Evolutionary conservation across 2,888 invertebrate species (phyloP), one percentile per base, ranked within the genome.

Genomic region (Epinotia bilunana): DNA sequence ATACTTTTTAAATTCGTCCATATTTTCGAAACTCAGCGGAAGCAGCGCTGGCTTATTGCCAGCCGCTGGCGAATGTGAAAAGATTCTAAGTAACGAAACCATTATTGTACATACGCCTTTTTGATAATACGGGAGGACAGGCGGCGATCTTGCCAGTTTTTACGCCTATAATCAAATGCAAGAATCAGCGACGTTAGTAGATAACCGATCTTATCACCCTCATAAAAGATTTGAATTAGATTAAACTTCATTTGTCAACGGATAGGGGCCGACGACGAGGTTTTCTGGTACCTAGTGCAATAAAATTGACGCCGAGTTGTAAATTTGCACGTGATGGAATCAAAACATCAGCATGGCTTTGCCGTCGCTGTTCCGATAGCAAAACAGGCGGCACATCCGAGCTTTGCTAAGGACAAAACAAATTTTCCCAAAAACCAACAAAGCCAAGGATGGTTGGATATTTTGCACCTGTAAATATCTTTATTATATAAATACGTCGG

Each of bases 1-100:
- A 78, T 78, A 73, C 74, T 74, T 79, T 39, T 77, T 55, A 77
- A 78, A 77, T 79, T 74, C 78, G 76, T 76, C 77, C 74, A 78
- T 78, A 79, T 77, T 73, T 77, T 76, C 68, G 70, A 78, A 79
- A 67, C 77, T 77, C 78, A 73, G 78, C 83, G 83, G 83, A 85
- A 84, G 83, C 80, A 72, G 72, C 62, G 18, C 78, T 86, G 86
- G 86, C 83, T n/a, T 16, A 3, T 0, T 7, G 79, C 86, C 86
- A 86, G 81, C 73, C n/a, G 9, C 33, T 11, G 18, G 53, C 33
- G 6, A 23, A 53, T 46, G 20, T 13, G n/a, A 46, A 58, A 46
- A 60, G 1, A 28, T n/a, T n/a, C 1, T 28, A 43, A 46, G 60
- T n/a, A 43, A 20, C 46, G 1, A n/a, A 23, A 58, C n/a, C 1